Evolutionary conservation across 2,888 invertebrate genomes (phyloP), one percentile per base, ranked within the genome.

Genomic region (Cybosia mesomella): DNA sequence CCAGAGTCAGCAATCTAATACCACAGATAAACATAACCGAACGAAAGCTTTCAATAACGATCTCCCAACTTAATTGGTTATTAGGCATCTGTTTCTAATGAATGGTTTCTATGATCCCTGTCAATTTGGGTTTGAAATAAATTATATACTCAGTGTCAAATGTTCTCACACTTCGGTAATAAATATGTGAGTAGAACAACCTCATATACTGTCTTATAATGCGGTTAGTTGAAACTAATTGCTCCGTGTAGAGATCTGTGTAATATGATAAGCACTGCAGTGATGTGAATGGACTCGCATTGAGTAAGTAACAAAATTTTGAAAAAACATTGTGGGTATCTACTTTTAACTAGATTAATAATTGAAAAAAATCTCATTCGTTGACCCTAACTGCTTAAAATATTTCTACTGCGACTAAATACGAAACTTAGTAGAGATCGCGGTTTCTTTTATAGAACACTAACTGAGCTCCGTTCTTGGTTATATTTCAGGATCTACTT

Each of bases 71-170:
- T 86, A 80, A 91, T 87, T 86, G 84, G 83, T 79, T 85, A 83
- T 82, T 80, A 84, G 84, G 85, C 93, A 93, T 94, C 91, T 94
- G 94, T 85, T 89, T 87, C 84, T 83, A 85, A 90, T 91, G 88
- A 91, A 90, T 87, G 85, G 66, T 67, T 67, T 85, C 85, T 87
- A 87, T 84, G 84, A 84, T 83, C 82, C 76, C 70, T 79, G 76
- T 71, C 72, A 71, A 80, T 83, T 83, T 82, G 72, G 77, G 74
- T 78, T 69, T 62, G 64, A 70, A 74, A 77, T 81, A 82, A 78
- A 80, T 77, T 70, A 70, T 64, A 66, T 70, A 73, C 73, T 72
- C 72, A 72, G 76, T 83, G 82, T 82, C 82, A 81, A 80, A 80
- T 79, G 66, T 81, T 77, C 73, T 79, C 82, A 79, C 70, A 82